Evolutionary conservation across 2,113 vertebrate genomes (phyloP).

Genomic region (Myrmecophaga tridactyla): DNA sequence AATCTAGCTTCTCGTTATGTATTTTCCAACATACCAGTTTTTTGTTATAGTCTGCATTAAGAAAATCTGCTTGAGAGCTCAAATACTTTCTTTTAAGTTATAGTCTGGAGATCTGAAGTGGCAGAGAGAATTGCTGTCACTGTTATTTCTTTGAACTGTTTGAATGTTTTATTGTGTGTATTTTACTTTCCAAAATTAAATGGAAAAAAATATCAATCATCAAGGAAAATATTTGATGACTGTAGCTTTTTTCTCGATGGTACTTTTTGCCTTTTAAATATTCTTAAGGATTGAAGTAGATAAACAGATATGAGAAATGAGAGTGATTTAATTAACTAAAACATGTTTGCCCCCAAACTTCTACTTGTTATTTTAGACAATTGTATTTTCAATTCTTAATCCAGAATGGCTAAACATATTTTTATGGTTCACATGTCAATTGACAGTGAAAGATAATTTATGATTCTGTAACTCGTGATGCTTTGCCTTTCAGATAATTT

Average conservation of each 20-base stretch:
- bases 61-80: neutral
- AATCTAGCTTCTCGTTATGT: neutral
- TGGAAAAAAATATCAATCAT: neutral
- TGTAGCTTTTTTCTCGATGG: neutral
- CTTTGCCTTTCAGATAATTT: neutral
- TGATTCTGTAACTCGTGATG: neutral
- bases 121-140: neutral
- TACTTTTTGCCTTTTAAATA: neutral
- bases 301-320: neutral
- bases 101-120: neutral
- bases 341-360: neutral
- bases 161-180: neutral
- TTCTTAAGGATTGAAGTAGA: neutral
- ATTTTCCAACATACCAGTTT: neutral
- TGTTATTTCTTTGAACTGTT: neutral
- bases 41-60: neutral
- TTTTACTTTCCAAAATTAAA: neutral
- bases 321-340: neutral
- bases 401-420: neutral
- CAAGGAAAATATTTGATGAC: neutral
- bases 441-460: neutral
- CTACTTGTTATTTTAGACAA: neutral
- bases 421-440: neutral
- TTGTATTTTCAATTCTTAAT: neutral
- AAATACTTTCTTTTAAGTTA: slow-evolving; percentile 27